phyloP scores from a whole-genome alignment of 2,888 invertebrate species.

The Tridacna crocea region DNA sequence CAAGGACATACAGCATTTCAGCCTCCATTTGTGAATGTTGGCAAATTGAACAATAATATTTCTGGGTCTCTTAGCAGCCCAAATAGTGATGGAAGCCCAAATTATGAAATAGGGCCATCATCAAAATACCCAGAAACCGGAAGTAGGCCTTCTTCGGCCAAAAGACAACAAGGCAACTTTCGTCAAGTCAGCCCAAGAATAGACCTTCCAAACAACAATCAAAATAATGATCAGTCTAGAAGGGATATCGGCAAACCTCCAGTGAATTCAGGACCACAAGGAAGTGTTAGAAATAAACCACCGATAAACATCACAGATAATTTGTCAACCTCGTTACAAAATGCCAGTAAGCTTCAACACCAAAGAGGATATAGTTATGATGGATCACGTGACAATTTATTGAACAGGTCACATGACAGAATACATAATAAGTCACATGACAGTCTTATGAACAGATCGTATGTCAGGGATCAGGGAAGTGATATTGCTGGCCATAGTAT shows the following conservation, averaged over 20 bases:
- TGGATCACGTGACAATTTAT: slow-evolving; percentile 23
- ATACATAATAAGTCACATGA: slow-evolving; percentile 49
- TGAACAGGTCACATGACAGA: slow-evolving; percentile 18
- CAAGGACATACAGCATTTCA: slow-evolving; percentile 28
- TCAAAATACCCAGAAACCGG: slow-evolving; percentile 73
- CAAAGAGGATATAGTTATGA: slow-evolving; percentile 18
- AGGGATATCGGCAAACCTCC: slow-evolving; percentile 17
- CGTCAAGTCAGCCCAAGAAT: slow-evolving; percentile 21
- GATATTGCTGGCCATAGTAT: slow-evolving; percentile 67
- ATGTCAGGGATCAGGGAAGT: slow-evolving; percentile 42
- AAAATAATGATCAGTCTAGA: slow-evolving; percentile 11
- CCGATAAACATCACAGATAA: slow-evolving; percentile 41
- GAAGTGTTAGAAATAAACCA: slow-evolving; percentile 4
- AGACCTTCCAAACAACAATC: slow-evolving; percentile 17
- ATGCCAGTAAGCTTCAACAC: slow-evolving; percentile 37
- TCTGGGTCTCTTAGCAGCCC: slow-evolving; percentile 25
- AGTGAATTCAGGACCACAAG: slow-evolving; percentile 13
- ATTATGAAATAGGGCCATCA: slow-evolving; percentile 69
- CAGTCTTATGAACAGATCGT: slow-evolving; percentile 36
- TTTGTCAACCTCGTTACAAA: slow-evolving; percentile 44
- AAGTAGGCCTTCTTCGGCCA: slow-evolving; percentile 61
- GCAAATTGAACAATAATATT: slow-evolving; percentile 11
- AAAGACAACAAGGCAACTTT: slow-evolving; percentile 22
- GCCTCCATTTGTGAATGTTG: slow-evolving; percentile 11
- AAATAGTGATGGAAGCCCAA: slow-evolving; percentile 47